Evolutionary conservation across 2,888 invertebrate genomes (phyloP).

Genomic region (Pristionchus mayeri): DNA sequence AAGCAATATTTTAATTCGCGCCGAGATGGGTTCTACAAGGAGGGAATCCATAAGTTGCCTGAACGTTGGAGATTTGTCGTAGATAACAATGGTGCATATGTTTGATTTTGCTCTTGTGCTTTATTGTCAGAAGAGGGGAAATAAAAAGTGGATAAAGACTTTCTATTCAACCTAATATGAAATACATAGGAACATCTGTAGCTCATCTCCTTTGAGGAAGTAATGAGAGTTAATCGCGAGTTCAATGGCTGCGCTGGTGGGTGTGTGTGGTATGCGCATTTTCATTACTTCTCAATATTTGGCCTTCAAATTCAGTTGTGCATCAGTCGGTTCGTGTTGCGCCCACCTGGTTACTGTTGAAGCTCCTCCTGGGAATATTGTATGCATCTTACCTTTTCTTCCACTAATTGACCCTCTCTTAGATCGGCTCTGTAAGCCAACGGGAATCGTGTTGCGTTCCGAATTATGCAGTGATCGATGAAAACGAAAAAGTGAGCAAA

Average conservation of each 20-base stretch:
- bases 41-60: no score
- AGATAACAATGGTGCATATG: no score
- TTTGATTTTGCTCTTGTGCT: no score
- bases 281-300: not conserved
- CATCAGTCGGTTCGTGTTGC: conserved; percentile 35
- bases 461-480: conserved; percentile 54
- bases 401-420: not conserved
- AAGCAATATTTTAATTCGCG: no score
- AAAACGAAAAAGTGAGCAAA: conserved; percentile 50
- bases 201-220: not conserved
- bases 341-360: conserved; percentile 51
- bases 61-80: no score
- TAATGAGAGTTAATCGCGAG: not conserved
- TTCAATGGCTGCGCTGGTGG: not conserved
- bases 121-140: no score
- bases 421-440: conserved; percentile 56
- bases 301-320: not conserved
- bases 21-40: no score
- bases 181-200: no score
- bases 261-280: not conserved
- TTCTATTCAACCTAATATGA: no score
- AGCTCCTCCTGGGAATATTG: conserved; percentile 52
- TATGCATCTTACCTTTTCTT: not conserved
- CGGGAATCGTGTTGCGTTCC: conserved; percentile 53
- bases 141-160: no score